Percentiles rank a stretch among this genome's conserved stretches.
phyloP scores from a whole-genome alignment of 1,140 invertebrate species.

The Paralvinella palmiformis region DNA sequence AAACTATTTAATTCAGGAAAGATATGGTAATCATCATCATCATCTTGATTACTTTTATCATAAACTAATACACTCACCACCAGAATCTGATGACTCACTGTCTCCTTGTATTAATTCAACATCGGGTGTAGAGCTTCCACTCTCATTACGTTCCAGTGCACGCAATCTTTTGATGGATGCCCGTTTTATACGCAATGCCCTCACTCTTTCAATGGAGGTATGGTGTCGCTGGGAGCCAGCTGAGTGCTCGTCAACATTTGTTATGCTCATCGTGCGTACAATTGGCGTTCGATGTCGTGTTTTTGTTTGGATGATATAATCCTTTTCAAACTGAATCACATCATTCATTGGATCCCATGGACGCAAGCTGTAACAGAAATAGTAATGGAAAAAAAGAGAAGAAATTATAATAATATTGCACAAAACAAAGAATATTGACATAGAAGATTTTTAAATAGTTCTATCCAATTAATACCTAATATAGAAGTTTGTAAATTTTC shows the following conservation, averaged over 20 bases:
- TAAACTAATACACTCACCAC: constrained; percentile 13
- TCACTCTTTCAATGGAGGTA: neutral
- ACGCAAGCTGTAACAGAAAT: constrained; percentile 46
- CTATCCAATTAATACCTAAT: neutral
- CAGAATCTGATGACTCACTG: constrained; percentile 35
- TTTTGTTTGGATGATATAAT: constrained; percentile 66
- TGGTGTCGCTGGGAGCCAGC: constrained; percentile 15
- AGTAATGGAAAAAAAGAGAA: too few relatives aligned
- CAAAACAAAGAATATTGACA: neutral
- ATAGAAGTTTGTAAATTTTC: neutral
- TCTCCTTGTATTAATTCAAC: constrained; percentile 21
- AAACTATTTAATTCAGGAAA: too few relatives aligned
- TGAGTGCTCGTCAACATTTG: constrained; percentile 32
- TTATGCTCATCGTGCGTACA: constrained; percentile 41
- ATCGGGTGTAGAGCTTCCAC: constrained; percentile 40
- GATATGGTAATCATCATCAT: constrained; percentile 27
- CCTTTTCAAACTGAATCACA: constrained; percentile 70
- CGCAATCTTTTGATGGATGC: constrained; percentile 23
- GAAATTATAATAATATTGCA: too few relatives aligned
- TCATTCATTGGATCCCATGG: constrained; percentile 81
- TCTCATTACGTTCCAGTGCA: constrained; percentile 29
- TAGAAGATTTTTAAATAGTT: too few relatives aligned
- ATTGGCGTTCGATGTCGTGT: constrained; percentile 67
- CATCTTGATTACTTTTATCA: constrained; percentile 15
- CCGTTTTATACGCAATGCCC: neutral